Base-by-base conservation (phyloP, 2,797 vertebrate genomes). In the Sorex maritimensis region DNA sequence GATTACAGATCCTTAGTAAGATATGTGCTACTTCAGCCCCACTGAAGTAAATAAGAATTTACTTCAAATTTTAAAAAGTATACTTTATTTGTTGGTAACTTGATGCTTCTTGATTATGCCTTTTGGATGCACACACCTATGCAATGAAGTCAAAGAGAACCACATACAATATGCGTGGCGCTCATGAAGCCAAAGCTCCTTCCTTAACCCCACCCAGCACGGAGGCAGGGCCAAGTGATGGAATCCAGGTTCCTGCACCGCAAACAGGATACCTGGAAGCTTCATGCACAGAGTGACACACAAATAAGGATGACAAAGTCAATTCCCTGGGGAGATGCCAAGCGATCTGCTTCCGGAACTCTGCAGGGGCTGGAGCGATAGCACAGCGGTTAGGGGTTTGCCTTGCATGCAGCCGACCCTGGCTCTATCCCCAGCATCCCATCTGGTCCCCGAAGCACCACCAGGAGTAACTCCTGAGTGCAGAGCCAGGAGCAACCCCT, bases 21-120 rank as follows among this genome's bases (percentile, higher is more conserved):
- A 74, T 46, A 65, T 2, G 30, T 88, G 44, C 81, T 49, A 69
- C 68, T 78, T 81, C 8, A 78, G 55, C 21, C 84, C 17, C 38
- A 88, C 74, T n/a, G 52, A 52, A 52, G 49, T 14, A 52, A 52
- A 11, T 9, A 52, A 11, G 10, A 52, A 52, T 61, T 61, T 61
- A 3, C 26, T 82, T 91, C 61, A 69, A 74, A 63, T 52, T 80
- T 92, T 94, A 85, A 38, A 49, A 86, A 80, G 78, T 30, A 2
- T 78, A 65, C n/a, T 78, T 78, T 86, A 63, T n/a, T 86, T 34
- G 74, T 13, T 82, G 75, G 49, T 75, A 13, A 81, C 10, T 38
- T 68, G 30, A 61, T 34, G 92, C 73, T 75, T 86, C 69, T 49
- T 24, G 72, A 78, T 67, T 73, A 52, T 68, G 58, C n/a, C 38